Conservation (phyloP, 2,797 vertebrate species). For the Kryptopterus vitreolus region DNA sequence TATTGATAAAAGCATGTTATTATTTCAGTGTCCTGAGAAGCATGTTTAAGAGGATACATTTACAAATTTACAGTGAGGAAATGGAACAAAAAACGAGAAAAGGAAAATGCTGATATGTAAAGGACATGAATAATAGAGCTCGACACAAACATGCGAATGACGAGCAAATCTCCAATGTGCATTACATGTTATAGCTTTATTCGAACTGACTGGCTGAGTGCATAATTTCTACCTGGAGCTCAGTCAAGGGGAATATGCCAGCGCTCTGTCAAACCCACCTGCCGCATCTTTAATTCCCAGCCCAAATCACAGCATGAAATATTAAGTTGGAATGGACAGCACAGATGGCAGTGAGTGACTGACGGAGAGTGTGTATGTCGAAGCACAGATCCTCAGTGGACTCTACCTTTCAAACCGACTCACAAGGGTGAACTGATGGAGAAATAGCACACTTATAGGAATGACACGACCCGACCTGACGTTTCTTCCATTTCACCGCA, state of each 20-base stretch:
- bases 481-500: conserved; percentile 26
- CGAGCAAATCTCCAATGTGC: background rate
- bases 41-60: background rate
- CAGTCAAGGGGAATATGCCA: conserved; percentile 60
- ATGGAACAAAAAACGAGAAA: background rate
- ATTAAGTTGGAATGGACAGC: conserved; percentile 58
- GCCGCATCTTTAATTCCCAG: conserved; percentile 67
- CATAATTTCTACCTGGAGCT: conserved; percentile 22
- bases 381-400: conserved; percentile 27
- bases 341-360: conserved; percentile 32
- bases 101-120: background rate
- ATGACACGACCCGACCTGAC: background rate
- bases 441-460: conserved; percentile 26
- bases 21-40: background rate
- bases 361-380: conserved; percentile 6
- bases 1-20: background rate
- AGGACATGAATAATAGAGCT: background rate
- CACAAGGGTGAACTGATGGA: background rate
- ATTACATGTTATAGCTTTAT: background rate
- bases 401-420: conserved; percentile 7
- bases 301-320: conserved; percentile 68
- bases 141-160: background rate
- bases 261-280: conserved; percentile 59
- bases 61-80: background rate
- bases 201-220: conserved; percentile 11